Evolutionary conservation across 2,797 vertebrate species (phyloP).

Genomic region (Zenarchopterus dispar): DNA sequence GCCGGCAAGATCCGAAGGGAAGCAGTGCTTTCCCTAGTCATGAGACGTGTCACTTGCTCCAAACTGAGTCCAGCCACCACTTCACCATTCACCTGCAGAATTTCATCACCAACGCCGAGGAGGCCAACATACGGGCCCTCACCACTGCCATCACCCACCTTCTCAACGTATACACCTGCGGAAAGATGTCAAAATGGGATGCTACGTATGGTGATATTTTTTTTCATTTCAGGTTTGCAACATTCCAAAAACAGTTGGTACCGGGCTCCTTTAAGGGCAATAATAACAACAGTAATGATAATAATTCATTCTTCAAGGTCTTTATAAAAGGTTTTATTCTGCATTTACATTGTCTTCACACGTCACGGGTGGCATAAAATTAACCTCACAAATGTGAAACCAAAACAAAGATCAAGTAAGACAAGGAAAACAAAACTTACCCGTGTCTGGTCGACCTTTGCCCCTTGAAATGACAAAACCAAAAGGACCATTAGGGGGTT

Average conservation of each 20-base stretch:
- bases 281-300: too few species aligned
- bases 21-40: constrained; percentile 83
- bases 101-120: constrained; percentile 91
- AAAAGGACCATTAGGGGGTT: constrained; percentile 85
- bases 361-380: background rate
- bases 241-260: too few species aligned
- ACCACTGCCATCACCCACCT: constrained; percentile 83
- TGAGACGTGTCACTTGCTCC: constrained; percentile 85
- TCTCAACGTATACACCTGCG: constrained; percentile 92
- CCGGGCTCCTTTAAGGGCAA: too few species aligned
- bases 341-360: background rate
- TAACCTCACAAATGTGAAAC: background rate
- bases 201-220: background rate
- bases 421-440: constrained; percentile 64
- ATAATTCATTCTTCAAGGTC: too few species aligned
- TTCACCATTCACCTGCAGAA: constrained; percentile 92
- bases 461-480: constrained; percentile 92
- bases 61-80: constrained; percentile 88
- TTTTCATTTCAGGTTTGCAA: too few species aligned
- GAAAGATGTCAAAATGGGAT: background rate
- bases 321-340: too few species aligned
- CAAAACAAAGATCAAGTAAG: too few species aligned
- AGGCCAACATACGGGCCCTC: constrained; percentile 91
- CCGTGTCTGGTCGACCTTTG: constrained; percentile 90
- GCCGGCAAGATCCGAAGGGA: constrained; percentile 88